Evolutionary conservation across 2,797 vertebrate species (phyloP), one percentile per base, ranked within the genome.

Genomic region (Eurystomus glaucurus): DNA sequence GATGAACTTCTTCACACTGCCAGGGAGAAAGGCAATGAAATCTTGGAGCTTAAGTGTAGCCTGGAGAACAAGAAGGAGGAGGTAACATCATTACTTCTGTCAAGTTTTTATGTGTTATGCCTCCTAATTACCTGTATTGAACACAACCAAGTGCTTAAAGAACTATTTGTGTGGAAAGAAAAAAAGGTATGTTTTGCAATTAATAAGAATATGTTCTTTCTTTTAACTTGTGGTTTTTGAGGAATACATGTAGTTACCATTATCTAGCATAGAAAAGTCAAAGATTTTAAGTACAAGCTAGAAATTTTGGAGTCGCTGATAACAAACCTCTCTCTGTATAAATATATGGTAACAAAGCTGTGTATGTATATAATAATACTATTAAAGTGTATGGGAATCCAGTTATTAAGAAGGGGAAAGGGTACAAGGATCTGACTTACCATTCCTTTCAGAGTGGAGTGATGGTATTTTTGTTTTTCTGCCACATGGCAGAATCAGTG

Each of bases 21-120:
- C 39, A 98, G 99, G 82, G 98, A 99, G 96, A 99, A 99, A 82
- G 99, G 99, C 91, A 99, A 99, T 74, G 99, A 99, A 94, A 99
- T 99, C 95, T 97, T 99, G 95, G 99, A 99, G 79, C 98, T 99
- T 41, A 99, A 99, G 92, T 99, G 99, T 97, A 98, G 93, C 80
- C 96, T 99, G 95, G 99, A 99, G 93, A 99, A 99, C 97, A 99
- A 99, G 96, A 99, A 99, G 57, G 99, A 99, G 70, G 99, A 99
- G 99, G 99, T 98, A 98, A 92, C 55, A 45, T 79, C 84, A 60
- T 82, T 68, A 26, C 17, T 91, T 62, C 60, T 50, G 23, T 57
- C 4, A 9, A 37, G 65, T 83, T 91, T 11, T 69, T 61, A 10
- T 20, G 43, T 66, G 19, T 62, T 37, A 3, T 37, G 7, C 3